Base-by-base conservation (phyloP, 2,797 vertebrate genomes). In the Arrhamphus sclerolepis region DNA sequence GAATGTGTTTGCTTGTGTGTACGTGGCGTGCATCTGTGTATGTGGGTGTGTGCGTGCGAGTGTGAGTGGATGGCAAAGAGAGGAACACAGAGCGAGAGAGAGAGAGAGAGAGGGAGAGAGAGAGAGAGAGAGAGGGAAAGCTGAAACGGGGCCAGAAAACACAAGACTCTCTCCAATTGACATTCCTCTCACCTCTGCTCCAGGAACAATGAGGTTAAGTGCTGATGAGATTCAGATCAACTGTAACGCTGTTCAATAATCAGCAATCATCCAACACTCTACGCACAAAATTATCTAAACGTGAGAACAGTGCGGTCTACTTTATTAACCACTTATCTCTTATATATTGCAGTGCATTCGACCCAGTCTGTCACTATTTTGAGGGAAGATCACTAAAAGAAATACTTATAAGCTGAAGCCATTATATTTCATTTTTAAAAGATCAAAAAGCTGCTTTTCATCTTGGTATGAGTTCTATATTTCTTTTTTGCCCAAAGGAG, bases 141-240 rank as follows among this genome's bases (percentile, higher is more conserved):
- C 76, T 81, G 75, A 75, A 78, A 71, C 59, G 11, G 56, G 60
- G 78, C 69, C 78, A 75, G 66, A 57, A 58, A 80, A 65, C 70
- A 62, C 51, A 66, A 81, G 72, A 77, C 81, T 58, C 79, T 66
- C 74, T 82, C 71, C 80, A 76, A 89, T 88, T 89, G 85, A 89
- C 89, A 92, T 91, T 92, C 88, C 70, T 73, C 85, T 90, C 84
- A 89, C 89, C 89, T 87, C 88, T 86, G 78, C 74, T 80, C 78
- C 70, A 62, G 67, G 82, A 89, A 84, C 88, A 91, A 88, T 85
- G 87, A 89, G 88, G 85, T 88, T 86, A 90, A 88, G 87, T 82
- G 83, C 77, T 83, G 83, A 91, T 89, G 85, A 90, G 86, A 89
- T 89, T 90, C 77, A 88, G 86, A 89, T 90, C 84, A 87, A 87